Base-by-base conservation (phyloP, 2,888 invertebrate genomes). In the Campoplex capitator region DNA sequence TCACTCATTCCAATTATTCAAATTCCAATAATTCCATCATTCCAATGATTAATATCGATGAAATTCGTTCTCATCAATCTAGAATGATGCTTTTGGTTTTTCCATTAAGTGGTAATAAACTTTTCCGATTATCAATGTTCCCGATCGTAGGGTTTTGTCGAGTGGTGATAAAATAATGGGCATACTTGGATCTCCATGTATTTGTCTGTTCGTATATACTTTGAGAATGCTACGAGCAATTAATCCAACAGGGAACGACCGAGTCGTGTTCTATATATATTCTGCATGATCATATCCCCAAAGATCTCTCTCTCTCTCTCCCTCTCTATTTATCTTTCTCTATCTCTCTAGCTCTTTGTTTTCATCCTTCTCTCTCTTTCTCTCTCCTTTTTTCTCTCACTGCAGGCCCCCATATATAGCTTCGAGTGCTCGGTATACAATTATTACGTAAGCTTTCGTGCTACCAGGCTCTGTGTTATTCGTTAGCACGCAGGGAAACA, bases 361-460 rank as follows among this genome's bases (percentile, higher is more conserved):
- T n/a, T 11, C 9, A 8, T 16, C 8, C 16, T 18, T 23, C 45
- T 28, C 75, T 45, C 45, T 74, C 23, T 70, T 56, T 51, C 71
- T 67, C 68, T 38, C 7, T 38, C 18, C n/a, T 42, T 35, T 35
- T 54, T n/a, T 75, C 77, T 54, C 67, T 48, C 6, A 62, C 32
- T 32, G 51, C 42, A 38, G 38, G 32, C 80, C 32, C 75, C 70
- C 45, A 58, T 58, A 65, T 32, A 65, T 51, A 70, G 42, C 32
- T 77, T 56, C 56, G 54, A 42, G 35, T 45, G 45, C 67, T 74
- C 67, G 67, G 56, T 85, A 48, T 81, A 74, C 73, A 58, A 82
- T 68, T 77, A 78, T 85, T 83, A 78, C 71, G 78, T 83, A 85
- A 85, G 74, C 77, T 58, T 78, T 83, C 82, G 85, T 78, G 82